Evolutionary conservation across 2,888 invertebrate genomes (phyloP).

Genomic region (Hirtodrosophila duncani): DNA sequence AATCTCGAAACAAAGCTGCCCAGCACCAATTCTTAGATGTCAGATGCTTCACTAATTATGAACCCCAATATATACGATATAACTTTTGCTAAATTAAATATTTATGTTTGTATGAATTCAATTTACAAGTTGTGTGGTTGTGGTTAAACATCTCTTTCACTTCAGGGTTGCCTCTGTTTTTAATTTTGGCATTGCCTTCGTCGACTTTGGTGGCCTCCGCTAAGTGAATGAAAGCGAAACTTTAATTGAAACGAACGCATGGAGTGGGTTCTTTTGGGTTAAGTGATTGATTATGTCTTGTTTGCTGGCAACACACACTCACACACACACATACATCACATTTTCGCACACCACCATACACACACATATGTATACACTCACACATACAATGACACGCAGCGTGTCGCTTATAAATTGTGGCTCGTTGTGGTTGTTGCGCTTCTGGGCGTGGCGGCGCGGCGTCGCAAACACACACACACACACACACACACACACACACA

Average conservation of each 20-base stretch:
- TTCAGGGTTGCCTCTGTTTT: conserved; percentile 1
- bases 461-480: conserved; percentile 10
- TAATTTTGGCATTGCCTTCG: background rate
- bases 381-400: background rate
- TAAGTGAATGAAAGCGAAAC: conserved; percentile 62
- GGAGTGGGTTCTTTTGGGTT: conserved; percentile 48
- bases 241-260: conserved; percentile 65
- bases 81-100: no score
- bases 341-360: conserved; percentile 4
- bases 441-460: conserved; percentile 45
- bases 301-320: conserved; percentile 34
- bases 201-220: background rate
- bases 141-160: no score
- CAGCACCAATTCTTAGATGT: no score
- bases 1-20: no score
- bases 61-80: no score
- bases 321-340: conserved; percentile 9
- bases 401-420: conserved; percentile 4
- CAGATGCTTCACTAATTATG: no score
- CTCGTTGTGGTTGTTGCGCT: conserved; percentile 28
- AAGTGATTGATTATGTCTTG: conserved; percentile 68
- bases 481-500: conserved; percentile 10
- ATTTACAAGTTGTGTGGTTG: no score
- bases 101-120: no score
- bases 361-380: background rate